Evolutionary conservation across 2,113 vertebrate genomes (phyloP).

Genomic region (Tympanuchus pallidicinctus): DNA sequence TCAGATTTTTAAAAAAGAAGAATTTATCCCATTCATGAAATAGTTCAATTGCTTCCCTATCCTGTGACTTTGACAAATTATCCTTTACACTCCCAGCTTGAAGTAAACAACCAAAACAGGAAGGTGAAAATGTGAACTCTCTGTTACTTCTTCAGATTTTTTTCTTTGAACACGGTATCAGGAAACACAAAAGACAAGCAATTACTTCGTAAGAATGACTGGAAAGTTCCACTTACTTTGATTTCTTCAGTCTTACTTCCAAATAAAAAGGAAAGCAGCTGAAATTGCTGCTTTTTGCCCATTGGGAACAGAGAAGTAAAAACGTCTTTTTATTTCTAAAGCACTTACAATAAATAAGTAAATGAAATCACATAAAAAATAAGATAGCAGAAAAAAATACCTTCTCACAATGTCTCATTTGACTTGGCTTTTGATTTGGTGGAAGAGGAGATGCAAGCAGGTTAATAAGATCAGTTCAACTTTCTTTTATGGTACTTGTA

Average conservation of each 20-base stretch:
- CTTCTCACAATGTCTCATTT: not conserved
- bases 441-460: not conserved
- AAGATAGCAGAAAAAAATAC: not conserved
- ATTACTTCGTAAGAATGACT: not conserved
- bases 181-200: not conserved
- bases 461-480: fast-evolving
- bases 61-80: not conserved
- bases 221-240: not conserved
- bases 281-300: not conserved
- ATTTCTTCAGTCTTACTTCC: not conserved
- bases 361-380: not conserved
- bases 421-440: not conserved
- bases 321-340: not conserved
- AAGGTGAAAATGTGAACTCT: not conserved
- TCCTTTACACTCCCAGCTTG: not conserved
- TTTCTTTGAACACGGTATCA: not conserved
- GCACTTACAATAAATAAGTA: not conserved
- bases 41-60: not conserved
- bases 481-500: not conserved
- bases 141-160: not conserved
- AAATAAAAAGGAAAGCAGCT: not conserved
- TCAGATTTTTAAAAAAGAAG: not conserved
- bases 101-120: not conserved
- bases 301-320: not conserved
- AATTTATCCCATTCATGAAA: not conserved